Conservation (phyloP, 2,113 vertebrate genomes). For the Anoura caudifer region DNA sequence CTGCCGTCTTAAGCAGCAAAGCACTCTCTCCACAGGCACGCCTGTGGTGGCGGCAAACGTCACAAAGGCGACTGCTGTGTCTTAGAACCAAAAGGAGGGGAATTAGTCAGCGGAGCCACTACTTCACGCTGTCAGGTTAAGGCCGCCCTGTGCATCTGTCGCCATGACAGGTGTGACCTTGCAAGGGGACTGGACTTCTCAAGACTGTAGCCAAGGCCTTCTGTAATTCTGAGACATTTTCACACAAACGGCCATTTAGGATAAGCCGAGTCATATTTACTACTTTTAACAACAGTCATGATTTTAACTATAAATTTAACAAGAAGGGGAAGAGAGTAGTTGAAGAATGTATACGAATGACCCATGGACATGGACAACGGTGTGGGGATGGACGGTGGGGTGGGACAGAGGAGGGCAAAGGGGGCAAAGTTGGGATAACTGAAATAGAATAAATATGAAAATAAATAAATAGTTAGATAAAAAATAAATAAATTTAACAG, state of each 20-base stretch:
- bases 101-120: not conserved
- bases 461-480: too few species aligned
- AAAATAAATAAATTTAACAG: not conserved
- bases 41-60: not conserved
- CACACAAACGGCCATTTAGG: conserved; percentile 15
- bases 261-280: not conserved
- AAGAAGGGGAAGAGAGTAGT: not conserved
- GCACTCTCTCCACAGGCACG: not conserved
- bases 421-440: too few species aligned
- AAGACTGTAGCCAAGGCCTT: not conserved
- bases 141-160: not conserved
- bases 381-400: too few species aligned
- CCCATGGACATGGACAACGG: too few species aligned
- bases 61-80: not conserved
- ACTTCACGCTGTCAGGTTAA: not conserved
- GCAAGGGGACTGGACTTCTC: not conserved
- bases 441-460: too few species aligned
- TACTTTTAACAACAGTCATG: not conserved
- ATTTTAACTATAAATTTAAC: conserved; percentile 19
- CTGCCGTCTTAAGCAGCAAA: not conserved
- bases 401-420: too few species aligned
- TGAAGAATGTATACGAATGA: too few species aligned
- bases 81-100: not conserved
- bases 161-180: not conserved
- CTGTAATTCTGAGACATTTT: not conserved